Base-by-base conservation (phyloP, 2,797 vertebrate genomes). In the Chiloscyllium punctatum region DNA sequence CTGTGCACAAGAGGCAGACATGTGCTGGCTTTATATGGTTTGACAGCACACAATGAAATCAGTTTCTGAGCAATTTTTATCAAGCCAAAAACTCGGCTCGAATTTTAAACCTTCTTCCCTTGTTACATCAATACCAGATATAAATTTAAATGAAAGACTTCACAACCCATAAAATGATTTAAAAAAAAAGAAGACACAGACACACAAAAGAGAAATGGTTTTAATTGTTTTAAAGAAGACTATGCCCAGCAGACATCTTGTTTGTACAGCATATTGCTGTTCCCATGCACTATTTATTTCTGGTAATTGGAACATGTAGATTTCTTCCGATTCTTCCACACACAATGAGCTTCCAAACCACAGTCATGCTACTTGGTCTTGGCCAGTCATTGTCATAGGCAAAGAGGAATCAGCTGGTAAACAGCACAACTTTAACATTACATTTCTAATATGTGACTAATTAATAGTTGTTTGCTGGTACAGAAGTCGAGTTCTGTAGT, bases 1-100 rank as follows among this genome's bases (percentile, higher is more conserved):
- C 0, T 0, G 96, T 96, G 97, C 97, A 97, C 96, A 97, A 96
- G 96, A 95, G 2, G 66, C 95, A 96, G 96, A 51, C 92, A 94
- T 5, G 4, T 95, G 66, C 96, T 96, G 96, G 33, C 96, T 66
- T 27, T 96, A 94, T 95, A 37, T 0, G 0, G 95, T 84, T 48
- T 95, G 69, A 42, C 33, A 87, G 95, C 66, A 91, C 25, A 15
- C 71, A 68, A 94, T 0, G 0, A 8, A 66, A 51, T 84, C 79
- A 9, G 0, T 95, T 95, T 96, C 23, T 0, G 48, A 27, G 0
- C 23, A 0, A 0, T 95, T 96, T 96, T 0, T 0, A 91, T 95
- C 95, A 4, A 71, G 77, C 42, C 5, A 0, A 23, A n/a, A 96
- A 94, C 71, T 79, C 91, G n/a, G 94, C 11, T 33, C 37, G 42